These are phyloP conservation scores for Tragelaphus scriptus DNA, from an alignment of 2,113 vertebrate species.

Conservation along the genomic window DNA sequence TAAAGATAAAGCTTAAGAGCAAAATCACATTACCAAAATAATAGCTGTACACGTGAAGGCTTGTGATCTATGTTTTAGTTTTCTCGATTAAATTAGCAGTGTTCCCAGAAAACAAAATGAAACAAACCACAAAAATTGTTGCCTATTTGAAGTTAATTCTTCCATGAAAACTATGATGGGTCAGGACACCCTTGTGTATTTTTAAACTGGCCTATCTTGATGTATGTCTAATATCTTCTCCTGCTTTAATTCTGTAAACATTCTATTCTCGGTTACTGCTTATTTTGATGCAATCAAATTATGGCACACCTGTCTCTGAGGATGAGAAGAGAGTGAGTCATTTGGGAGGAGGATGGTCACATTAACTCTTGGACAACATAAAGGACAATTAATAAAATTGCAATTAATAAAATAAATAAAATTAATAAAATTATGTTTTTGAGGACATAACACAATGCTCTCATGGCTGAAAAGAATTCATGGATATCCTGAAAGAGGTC, in stretches of 20 bases:
- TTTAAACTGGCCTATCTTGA: slow-evolving; percentile 75
- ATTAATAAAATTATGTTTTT: not conserved
- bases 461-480: not conserved
- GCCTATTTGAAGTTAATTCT: slow-evolving; percentile 62
- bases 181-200: slow-evolving; percentile 76
- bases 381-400: slow-evolving; percentile 39
- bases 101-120: slow-evolving; percentile 57
- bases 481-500: not conserved
- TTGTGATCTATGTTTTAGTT: slow-evolving; percentile 33
- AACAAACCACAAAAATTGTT: slow-evolving; percentile 50
- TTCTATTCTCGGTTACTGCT: slow-evolving; percentile 23
- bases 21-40: slow-evolving; percentile 43
- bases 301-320: slow-evolving; percentile 49
- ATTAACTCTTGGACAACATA: slow-evolving; percentile 43
- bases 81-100: slow-evolving; percentile 39
- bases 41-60: not conserved
- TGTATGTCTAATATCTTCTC: slow-evolving; percentile 58
- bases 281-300: slow-evolving; percentile 63
- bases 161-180: slow-evolving; percentile 59
- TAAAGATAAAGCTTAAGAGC: slow-evolving; percentile 15
- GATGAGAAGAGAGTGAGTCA: slow-evolving; percentile 58
- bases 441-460: not conserved
- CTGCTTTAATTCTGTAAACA: slow-evolving; percentile 65
- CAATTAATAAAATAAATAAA: too few species aligned
- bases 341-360: slow-evolving; percentile 6